phyloP scores from a whole-genome alignment of 2,797 vertebrate genomes.

The Heteromormyrus szaboi region DNA sequence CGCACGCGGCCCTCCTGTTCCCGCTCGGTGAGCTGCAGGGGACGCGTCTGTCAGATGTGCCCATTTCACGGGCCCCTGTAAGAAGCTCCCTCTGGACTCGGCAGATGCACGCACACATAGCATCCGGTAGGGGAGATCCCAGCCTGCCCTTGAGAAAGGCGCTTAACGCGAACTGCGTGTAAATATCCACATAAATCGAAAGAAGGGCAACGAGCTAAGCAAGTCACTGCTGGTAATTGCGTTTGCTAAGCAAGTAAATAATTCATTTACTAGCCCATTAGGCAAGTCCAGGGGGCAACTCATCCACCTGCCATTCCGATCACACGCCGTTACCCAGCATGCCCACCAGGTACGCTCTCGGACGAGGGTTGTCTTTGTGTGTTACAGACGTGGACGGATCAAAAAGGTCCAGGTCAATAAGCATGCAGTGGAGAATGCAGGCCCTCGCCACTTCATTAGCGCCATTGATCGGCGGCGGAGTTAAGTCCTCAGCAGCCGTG shows the following conservation, averaged over 20 bases:
- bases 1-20: constrained; percentile 40
- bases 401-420: background rate
- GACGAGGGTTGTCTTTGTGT: background rate
- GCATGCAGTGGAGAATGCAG: background rate
- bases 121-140: background rate
- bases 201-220: background rate
- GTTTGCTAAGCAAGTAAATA: constrained; percentile 14
- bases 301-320: background rate
- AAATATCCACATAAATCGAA: constrained; percentile 2
- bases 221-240: constrained; percentile 5
- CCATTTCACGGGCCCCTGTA: background rate
- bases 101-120: background rate
- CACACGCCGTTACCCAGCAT: background rate
- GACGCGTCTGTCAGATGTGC: background rate
- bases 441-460: background rate
- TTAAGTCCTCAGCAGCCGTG: background rate
- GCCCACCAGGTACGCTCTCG: background rate
- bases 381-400: background rate
- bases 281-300: background rate
- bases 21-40: constrained; percentile 36
- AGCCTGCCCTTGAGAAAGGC: background rate
- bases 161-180: background rate
- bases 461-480: background rate
- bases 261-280: constrained; percentile 10
- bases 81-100: background rate